Conservation (phyloP, 2,797 vertebrate species). For the Garrulus glandarius region DNA sequence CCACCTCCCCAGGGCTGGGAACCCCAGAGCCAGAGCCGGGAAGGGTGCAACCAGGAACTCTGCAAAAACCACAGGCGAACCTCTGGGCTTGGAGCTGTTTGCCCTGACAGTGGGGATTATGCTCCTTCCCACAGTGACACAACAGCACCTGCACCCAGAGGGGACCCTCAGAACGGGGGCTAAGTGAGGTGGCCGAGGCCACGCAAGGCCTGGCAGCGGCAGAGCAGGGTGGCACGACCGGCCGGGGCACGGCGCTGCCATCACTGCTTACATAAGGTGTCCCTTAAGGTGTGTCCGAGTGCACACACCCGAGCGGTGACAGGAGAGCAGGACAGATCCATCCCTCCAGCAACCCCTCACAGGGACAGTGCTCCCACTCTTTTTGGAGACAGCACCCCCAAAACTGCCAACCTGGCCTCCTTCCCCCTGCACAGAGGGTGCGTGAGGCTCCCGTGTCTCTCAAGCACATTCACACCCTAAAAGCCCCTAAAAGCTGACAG, state of each 20-base stretch:
- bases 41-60: background rate
- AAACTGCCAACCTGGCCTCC: background rate
- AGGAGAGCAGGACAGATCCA: background rate
- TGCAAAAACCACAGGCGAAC: background rate
- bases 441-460: background rate
- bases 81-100: background rate
- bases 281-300: background rate
- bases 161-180: fast-evolving
- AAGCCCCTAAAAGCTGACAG: background rate
- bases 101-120: fast-evolving
- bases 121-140: background rate
- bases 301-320: background rate
- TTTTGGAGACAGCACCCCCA: background rate
- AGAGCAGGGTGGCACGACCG: background rate
- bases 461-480: background rate
- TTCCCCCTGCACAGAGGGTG: background rate
- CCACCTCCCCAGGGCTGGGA: background rate
- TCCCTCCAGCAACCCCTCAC: background rate
- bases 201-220: fast-evolving
- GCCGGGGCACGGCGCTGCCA: background rate
- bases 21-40: fast-evolving
- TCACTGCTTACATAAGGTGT: conserved; percentile 5
- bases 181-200: background rate
- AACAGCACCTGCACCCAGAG: background rate
- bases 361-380: background rate